Percentiles rank a stretch among this genome's conserved stretches.
Conservation (phyloP, 2,113 vertebrate genomes). For the Cyanistes caeruleus region DNA sequence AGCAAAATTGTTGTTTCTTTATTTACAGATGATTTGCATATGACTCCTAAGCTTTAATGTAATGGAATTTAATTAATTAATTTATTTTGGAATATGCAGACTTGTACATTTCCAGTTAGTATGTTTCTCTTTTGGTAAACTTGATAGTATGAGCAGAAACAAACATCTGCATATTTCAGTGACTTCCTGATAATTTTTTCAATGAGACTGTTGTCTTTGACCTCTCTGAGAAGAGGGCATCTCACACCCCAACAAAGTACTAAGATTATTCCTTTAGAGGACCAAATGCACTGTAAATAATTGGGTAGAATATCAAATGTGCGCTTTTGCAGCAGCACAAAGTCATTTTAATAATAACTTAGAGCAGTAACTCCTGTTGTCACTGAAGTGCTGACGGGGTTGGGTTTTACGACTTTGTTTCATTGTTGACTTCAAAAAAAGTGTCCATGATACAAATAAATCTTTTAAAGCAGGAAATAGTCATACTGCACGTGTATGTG, state of each 20-base stretch:
- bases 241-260: neutral
- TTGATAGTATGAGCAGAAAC: neutral
- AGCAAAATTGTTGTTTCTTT: neutral
- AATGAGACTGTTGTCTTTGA: neutral
- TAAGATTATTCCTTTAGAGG: neutral
- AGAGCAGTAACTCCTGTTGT: fast-evolving
- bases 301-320: neutral
- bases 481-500: fast-evolving
- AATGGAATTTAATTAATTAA: neutral
- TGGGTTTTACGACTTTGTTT: neutral
- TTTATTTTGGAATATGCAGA: neutral
- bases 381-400: neutral
- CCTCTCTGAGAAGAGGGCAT: neutral
- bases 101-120: neutral
- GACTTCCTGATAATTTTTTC: neutral
- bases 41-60: neutral
- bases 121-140: neutral
- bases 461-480: neutral
- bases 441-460: neutral
- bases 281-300: neutral
- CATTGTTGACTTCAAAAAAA: neutral
- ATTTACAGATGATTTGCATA: neutral
- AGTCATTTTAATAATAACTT: neutral
- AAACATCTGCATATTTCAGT: neutral
- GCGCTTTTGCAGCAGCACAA: neutral